Evolutionary conservation across 2,888 invertebrate species (phyloP).

Genomic region (Parasteatoda lunata): DNA sequence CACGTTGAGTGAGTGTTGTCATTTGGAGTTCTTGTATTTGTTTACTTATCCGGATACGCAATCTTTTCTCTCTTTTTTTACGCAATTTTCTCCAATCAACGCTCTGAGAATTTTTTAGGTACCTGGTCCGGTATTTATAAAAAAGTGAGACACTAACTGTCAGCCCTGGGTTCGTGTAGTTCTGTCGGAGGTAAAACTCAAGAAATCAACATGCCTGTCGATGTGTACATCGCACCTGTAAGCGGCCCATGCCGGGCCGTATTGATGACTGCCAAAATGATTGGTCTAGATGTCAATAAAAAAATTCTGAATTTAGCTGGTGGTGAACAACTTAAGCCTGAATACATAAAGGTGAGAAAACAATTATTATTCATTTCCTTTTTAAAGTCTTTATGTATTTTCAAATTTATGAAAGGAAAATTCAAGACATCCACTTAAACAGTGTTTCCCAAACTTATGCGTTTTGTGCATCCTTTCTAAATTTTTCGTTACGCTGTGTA

Average conservation of each 20-base stretch:
- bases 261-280: conserved; percentile 80
- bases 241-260: conserved; percentile 80
- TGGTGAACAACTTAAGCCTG: conserved; percentile 81
- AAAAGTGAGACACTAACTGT: not conserved
- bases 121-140: conserved; percentile 15
- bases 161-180: conserved; percentile 60
- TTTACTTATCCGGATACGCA: not conserved
- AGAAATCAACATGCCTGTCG: conserved; percentile 63
- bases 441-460: too few relatives aligned
- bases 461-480: too few relatives aligned
- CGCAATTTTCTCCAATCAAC: conserved; percentile 22
- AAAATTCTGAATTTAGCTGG: conserved; percentile 79
- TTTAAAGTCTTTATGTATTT: not conserved
- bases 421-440: too few relatives aligned
- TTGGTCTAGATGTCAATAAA: conserved; percentile 81
- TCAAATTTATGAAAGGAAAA: not conserved
- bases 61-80: conserved; percentile 11
- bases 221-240: conserved; percentile 64
- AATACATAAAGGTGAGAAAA: conserved; percentile 80
- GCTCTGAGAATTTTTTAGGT: conserved; percentile 6
- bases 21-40: not conserved
- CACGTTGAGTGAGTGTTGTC: conserved; percentile 7
- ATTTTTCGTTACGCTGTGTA: too few relatives aligned
- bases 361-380: not conserved
- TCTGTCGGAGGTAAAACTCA: conserved; percentile 51